Evolutionary conservation across 2,113 vertebrate species (phyloP).

Genomic region (Tinamus guttatus): DNA sequence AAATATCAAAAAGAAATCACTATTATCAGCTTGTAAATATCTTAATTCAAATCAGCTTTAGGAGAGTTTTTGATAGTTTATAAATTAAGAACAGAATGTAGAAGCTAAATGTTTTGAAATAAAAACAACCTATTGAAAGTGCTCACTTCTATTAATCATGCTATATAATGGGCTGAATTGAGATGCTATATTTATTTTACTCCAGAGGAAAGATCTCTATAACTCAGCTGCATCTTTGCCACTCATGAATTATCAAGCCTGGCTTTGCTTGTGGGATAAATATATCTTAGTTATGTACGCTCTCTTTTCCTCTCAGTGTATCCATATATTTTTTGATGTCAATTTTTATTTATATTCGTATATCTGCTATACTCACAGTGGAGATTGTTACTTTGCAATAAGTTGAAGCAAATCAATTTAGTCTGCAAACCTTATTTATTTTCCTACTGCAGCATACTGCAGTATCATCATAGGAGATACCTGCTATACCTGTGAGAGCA

Average conservation of each 20-base stretch:
- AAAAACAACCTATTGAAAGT: conserved; percentile 13
- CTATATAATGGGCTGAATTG: conserved; percentile 49
- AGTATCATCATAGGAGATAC: conserved; percentile 28
- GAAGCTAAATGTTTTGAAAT: conserved; percentile 21
- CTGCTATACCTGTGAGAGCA: conserved; percentile 12
- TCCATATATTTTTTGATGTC: conserved; percentile 72
- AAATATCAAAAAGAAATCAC: not conserved
- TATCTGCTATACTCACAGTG: conserved; percentile 60
- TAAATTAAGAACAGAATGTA: conserved; percentile 2
- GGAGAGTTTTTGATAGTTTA: not conserved
- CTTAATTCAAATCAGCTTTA: not conserved
- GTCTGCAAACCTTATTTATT: conserved; percentile 62
- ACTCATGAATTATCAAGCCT: conserved; percentile 77
- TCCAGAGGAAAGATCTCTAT: conserved; percentile 70
- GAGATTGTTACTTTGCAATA: conserved; percentile 71
- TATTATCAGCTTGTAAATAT: not conserved
- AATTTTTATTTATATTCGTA: conserved; percentile 78
- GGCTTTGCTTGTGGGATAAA: conserved; percentile 76
- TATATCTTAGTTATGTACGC: conserved; percentile 75
- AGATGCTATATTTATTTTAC: conserved; percentile 75
- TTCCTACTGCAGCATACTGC: conserved; percentile 19
- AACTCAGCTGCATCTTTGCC: conserved; percentile 73
- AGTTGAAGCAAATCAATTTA: conserved; percentile 75
- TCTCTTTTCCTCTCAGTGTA: conserved; percentile 69
- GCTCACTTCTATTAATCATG: conserved; percentile 62